These are phyloP conservation scores for Euthynnus affinis DNA, from an alignment of 2,797 vertebrate genomes.

Conservation along the genomic window DNA sequence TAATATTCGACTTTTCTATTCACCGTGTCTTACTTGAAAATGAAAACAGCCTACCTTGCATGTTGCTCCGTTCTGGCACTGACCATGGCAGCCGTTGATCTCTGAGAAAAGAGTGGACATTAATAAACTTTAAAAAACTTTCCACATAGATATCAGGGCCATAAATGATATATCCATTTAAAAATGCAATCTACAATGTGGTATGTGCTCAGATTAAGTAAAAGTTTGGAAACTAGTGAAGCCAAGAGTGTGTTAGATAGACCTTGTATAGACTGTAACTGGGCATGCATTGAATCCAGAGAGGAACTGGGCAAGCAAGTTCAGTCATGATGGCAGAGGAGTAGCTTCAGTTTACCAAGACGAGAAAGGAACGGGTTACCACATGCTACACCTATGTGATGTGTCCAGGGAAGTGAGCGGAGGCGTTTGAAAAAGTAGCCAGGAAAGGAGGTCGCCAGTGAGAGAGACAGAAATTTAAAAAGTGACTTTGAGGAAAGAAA, in stretches of 20 bases:
- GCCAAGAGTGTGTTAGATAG: constrained; percentile 30
- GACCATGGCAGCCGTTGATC: constrained; percentile 88
- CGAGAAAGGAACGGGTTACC: constrained; percentile 55
- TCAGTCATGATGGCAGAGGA: constrained; percentile 41
- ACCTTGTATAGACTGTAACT: constrained; percentile 3
- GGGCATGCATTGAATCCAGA: constrained; percentile 52
- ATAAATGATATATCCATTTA: not conserved
- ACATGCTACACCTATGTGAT: constrained; percentile 49
- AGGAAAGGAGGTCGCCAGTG: constrained; percentile 31
- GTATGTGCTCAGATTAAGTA: constrained; percentile 41
- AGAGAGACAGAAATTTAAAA: constrained; percentile 26
- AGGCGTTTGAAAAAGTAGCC: constrained; percentile 34
- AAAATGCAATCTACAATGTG: constrained; percentile 1
- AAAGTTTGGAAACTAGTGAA: constrained; percentile 57
- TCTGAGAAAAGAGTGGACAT: constrained; percentile 79
- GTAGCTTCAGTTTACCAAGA: constrained; percentile 43
- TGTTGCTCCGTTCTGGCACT: constrained; percentile 93
- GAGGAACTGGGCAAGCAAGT: constrained; percentile 64
- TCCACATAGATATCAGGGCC: not conserved
- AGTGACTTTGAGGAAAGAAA: constrained; percentile 64
- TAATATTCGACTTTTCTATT: not conserved
- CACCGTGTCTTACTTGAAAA: not conserved
- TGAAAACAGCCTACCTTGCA: constrained; percentile 89
- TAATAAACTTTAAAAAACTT: not conserved
- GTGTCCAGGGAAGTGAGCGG: constrained; percentile 53